Base-by-base conservation (phyloP, 2,888 invertebrate species). In the Rotaria sp. region DNA sequence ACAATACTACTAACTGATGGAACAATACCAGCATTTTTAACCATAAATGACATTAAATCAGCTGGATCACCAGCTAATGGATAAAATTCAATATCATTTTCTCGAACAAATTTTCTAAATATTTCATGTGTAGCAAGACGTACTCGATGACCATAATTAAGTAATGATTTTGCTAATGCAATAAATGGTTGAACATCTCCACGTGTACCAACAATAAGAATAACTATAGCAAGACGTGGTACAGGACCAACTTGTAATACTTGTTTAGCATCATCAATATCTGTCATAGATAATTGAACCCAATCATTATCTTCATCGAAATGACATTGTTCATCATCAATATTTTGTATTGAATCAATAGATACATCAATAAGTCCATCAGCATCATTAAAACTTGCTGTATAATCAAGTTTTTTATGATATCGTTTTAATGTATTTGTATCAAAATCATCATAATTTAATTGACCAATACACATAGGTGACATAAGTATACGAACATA, bases 21-120 rank as follows among this genome's bases (percentile, higher is more conserved):
- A 38, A 80, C 4, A 15, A 80, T 80, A 7, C 80, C 80, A 26
- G 80, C 41, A n/a, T 80, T 80, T 45, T 80, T 80, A n/a, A 80
- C 80, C 80, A 80, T 80, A 45, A 80, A 80, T 45, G 80, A 80
- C 80, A 80, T 80, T 45, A 80, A n/a, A 45, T 80, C 80, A 45
- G 80, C 80, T n/a, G 80, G 80, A 80, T 80, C 80, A 45, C 80
- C 80, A 26, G 45, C 80, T n/a, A 80, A 45, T 15, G 80, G 80
- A 80, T 80, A 80, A n/a, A 45, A 80, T 80, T 80, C 80, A n/a
- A 80, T 41, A n/a, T 4, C 80, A 45, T 80, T 80, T 45, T 80
- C 80, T n/a, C 80, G 80, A 45, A 80, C 80, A 21, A 80, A 80
- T 26, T 80, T 80, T 80, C 45, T 26, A 80, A 80, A 80, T 26